phyloP scores from a whole-genome alignment of 2,888 invertebrate species.

The Troides oblongomaculatus region DNA sequence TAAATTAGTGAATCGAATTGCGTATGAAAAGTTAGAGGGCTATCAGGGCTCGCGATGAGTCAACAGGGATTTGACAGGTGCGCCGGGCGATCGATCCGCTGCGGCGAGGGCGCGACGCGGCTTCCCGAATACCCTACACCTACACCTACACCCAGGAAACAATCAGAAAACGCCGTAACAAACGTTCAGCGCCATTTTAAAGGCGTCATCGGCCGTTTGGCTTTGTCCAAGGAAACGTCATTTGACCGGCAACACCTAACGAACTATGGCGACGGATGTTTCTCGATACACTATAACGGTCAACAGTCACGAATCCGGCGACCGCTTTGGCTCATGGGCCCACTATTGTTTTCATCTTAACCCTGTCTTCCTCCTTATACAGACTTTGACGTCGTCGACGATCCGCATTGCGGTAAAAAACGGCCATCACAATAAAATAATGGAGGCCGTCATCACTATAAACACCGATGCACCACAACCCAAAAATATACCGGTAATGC shows the following conservation, averaged over 20 bases:
- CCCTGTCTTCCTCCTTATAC: slow-evolving; percentile 40
- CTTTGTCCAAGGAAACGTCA: slow-evolving; percentile 57
- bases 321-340: slow-evolving; percentile 38
- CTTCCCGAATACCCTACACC: slow-evolving; percentile 38
- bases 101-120: slow-evolving; percentile 55
- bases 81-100: slow-evolving; percentile 75
- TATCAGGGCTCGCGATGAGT: slow-evolving; percentile 63
- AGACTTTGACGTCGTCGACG: slow-evolving; percentile 48
- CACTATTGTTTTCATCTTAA: slow-evolving; percentile 35
- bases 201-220: slow-evolving; percentile 50
- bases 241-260: slow-evolving; percentile 66
- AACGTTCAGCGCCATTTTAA: slow-evolving; percentile 48
- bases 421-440: slow-evolving; percentile 79
- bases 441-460: slow-evolving; percentile 79
- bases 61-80: slow-evolving; percentile 74
- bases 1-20: slow-evolving; percentile 54
- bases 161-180: slow-evolving; percentile 20
- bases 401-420: slow-evolving; percentile 80
- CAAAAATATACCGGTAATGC: slow-evolving; percentile 65
- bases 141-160: slow-evolving; percentile 14
- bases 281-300: slow-evolving; percentile 53
- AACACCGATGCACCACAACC: slow-evolving; percentile 73
- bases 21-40: slow-evolving; percentile 61
- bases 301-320: slow-evolving; percentile 36
- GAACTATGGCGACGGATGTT: slow-evolving; percentile 70